These are phyloP conservation scores for Tragelaphus buxtoni DNA, from an alignment of 2,113 vertebrate genomes.

Conservation along the genomic window DNA sequence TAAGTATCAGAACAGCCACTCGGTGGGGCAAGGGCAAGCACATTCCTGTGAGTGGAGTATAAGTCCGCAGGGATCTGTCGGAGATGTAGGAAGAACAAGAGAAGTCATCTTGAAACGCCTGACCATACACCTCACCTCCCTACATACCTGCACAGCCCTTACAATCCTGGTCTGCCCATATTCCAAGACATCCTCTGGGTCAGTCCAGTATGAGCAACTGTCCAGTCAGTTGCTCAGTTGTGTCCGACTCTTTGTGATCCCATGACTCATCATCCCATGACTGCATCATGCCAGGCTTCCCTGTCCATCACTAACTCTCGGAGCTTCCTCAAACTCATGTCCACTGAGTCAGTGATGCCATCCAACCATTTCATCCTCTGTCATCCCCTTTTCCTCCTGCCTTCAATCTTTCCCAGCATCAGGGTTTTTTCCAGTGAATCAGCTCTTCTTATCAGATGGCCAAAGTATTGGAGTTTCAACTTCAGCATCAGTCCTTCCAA, in stretches of 20 bases:
- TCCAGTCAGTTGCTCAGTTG: not conserved
- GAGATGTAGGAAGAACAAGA: not conserved
- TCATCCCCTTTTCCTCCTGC: not conserved
- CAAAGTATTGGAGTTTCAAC: not conserved
- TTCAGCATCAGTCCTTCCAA: not conserved
- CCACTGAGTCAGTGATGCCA: not conserved
- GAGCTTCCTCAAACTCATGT: not conserved
- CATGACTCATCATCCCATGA: not conserved
- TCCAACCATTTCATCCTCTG: not conserved
- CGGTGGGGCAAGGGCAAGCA: too few relatives aligned
- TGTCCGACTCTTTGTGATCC: not conserved
- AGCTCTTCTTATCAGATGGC: not conserved
- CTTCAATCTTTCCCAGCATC: not conserved
- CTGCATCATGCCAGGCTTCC: not conserved
- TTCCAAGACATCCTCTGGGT: not conserved
- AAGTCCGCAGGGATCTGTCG: not conserved
- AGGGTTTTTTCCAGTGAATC: not conserved
- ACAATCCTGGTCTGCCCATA: not conserved
- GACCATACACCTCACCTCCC: not conserved
- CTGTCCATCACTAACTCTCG: not conserved
- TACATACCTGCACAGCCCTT: not conserved
- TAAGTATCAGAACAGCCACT: not conserved
- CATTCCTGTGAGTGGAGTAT: not conserved
- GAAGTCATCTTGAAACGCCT: not conserved
- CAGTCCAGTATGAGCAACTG: not conserved